phyloP scores from a whole-genome alignment of 2,888 invertebrate species.

The Mythimna loreyi region DNA sequence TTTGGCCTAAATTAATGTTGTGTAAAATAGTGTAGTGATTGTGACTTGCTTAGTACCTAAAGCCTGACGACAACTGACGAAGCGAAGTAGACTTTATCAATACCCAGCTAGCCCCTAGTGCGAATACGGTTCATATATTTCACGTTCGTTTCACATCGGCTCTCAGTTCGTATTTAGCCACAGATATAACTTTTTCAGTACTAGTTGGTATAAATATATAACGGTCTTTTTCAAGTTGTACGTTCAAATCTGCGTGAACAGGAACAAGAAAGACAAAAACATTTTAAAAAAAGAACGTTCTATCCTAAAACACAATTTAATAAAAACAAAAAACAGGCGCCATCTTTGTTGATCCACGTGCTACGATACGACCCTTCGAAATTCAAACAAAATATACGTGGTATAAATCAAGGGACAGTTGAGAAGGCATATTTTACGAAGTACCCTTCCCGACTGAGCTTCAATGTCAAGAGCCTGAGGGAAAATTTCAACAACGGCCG shows the following conservation, averaged over 20 bases:
- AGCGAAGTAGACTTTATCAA: too few species aligned
- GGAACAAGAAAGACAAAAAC: background rate
- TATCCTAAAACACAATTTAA: conserved; percentile 1
- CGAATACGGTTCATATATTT: too few species aligned
- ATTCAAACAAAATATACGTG: conserved; percentile 24
- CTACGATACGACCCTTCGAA: conserved; percentile 6
- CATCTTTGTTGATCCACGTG: conserved; percentile 33
- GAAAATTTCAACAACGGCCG: conserved; percentile 41
- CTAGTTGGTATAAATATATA: background rate
- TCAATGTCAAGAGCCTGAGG: conserved; percentile 33
- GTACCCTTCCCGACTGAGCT: conserved; percentile 27
- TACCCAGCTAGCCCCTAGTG: too few species aligned
- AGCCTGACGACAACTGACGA: too few species aligned
- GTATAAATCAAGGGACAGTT: conserved; percentile 22
- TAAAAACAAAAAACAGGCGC: conserved; percentile 4
- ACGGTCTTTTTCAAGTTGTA: background rate
- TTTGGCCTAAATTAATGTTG: too few species aligned
- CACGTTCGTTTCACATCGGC: too few species aligned
- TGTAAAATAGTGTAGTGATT: too few species aligned
- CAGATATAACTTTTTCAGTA: background rate
- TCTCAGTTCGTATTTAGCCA: too few species aligned
- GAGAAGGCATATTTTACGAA: conserved; percentile 22
- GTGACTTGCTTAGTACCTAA: too few species aligned
- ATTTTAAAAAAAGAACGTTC: background rate
- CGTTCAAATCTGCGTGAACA: background rate